A percentile compares a stretch with the other conserved stretches of the same genome.
Evolutionary conservation across 1,140 invertebrate species (phyloP).

Genomic region (Drosophila arawakana): DNA sequence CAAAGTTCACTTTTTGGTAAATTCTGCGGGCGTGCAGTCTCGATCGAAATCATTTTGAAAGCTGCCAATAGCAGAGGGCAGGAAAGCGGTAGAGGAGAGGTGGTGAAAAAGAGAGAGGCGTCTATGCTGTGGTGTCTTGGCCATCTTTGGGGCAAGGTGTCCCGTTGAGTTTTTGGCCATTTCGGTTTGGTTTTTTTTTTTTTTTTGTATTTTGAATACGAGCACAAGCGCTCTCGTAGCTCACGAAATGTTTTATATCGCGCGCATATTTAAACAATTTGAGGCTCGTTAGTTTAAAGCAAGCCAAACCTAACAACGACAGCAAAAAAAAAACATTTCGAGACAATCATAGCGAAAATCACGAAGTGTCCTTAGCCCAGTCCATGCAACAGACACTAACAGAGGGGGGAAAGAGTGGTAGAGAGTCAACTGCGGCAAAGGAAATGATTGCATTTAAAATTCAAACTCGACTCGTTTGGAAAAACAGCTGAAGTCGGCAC

Average conservation of each 20-base stretch:
- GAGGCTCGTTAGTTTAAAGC: slow-evolving; percentile 62
- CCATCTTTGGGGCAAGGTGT: slow-evolving; percentile 35
- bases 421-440: slow-evolving; percentile 68
- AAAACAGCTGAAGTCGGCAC: slow-evolving; percentile 77
- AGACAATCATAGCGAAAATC: slow-evolving; percentile 81
- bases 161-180: slow-evolving; percentile 44
- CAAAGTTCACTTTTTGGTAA: slow-evolving; percentile 47
- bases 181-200: not conserved
- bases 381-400: not conserved
- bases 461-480: slow-evolving; percentile 70
- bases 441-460: slow-evolving; percentile 84
- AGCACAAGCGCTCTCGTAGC: slow-evolving; percentile 44
- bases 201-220: slow-evolving; percentile 17
- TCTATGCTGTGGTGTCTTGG: slow-evolving; percentile 15
- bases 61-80: slow-evolving; percentile 38
- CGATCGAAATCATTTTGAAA: slow-evolving; percentile 55
- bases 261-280: slow-evolving; percentile 70
- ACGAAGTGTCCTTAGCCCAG: slow-evolving; percentile 71
- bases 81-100: not conserved
- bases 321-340: slow-evolving; percentile 51
- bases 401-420: slow-evolving; percentile 15
- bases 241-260: slow-evolving; percentile 70
- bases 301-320: slow-evolving; percentile 17
- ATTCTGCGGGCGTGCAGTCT: slow-evolving; percentile 72
- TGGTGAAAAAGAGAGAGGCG: not conserved